Conservation (phyloP, 2,797 vertebrate species). For the Ctenopoma multispine region DNA sequence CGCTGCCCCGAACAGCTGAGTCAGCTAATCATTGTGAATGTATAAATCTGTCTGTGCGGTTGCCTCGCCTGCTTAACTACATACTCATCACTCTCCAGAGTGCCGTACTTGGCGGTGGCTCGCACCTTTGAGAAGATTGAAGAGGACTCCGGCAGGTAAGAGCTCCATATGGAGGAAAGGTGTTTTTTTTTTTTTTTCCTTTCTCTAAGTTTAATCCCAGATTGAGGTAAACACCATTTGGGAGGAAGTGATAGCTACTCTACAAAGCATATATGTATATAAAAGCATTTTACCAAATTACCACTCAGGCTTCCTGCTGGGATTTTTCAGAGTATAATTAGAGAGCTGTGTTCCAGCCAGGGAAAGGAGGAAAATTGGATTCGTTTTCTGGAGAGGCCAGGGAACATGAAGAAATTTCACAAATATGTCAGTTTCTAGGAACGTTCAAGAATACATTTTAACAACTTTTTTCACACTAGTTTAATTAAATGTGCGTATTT, state of each 20-base stretch:
- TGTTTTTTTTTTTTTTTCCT: too few species aligned
- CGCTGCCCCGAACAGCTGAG: slow-evolving; percentile 43
- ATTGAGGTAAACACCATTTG: slow-evolving; percentile 29
- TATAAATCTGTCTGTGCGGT: slow-evolving; percentile 34
- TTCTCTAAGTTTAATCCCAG: neutral
- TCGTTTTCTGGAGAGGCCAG: slow-evolving; percentile 19
- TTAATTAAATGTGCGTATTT: neutral
- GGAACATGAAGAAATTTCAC: slow-evolving; percentile 17
- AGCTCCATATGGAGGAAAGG: slow-evolving; percentile 41
- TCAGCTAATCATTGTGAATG: slow-evolving; percentile 36
- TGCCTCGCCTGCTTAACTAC: slow-evolving; percentile 57
- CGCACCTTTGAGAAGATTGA: slow-evolving; percentile 94
- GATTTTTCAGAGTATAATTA: slow-evolving; percentile 50
- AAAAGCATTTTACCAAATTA: slow-evolving; percentile 18
- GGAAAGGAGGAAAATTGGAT: slow-evolving; percentile 33
- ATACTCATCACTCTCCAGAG: slow-evolving; percentile 77
- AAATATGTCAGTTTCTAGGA: slow-evolving; percentile 43
- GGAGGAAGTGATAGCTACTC: slow-evolving; percentile 20
- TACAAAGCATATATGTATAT: slow-evolving; percentile 13
- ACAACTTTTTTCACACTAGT: slow-evolving; percentile 2
- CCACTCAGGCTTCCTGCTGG: slow-evolving; percentile 35
- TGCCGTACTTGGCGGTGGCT: slow-evolving; percentile 92
- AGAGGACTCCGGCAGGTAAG: slow-evolving; percentile 91
- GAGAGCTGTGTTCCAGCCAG: slow-evolving; percentile 15
- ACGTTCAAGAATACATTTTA: slow-evolving; percentile 31